These are phyloP conservation scores for Anthoscopus minutus DNA, from an alignment of 2,113 vertebrate species.

Conservation along the genomic window DNA sequence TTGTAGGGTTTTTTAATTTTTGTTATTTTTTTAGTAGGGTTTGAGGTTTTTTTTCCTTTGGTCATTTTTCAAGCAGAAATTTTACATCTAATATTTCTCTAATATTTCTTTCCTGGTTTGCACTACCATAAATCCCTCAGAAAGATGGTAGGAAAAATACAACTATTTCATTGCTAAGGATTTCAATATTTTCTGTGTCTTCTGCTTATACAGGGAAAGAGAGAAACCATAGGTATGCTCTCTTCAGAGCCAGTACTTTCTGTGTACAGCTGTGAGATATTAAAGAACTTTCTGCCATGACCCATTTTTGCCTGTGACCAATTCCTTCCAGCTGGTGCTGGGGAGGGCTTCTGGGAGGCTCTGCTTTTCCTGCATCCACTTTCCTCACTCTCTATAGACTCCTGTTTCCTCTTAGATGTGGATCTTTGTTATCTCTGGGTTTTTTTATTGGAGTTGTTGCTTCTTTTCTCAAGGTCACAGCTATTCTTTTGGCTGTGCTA, in stretches of 20 bases:
- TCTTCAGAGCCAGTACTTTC: not conserved
- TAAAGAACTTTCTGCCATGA: not conserved
- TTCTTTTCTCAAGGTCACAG: not conserved
- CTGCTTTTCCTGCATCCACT: not conserved
- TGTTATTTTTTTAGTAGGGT: not conserved
- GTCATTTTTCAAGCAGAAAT: not conserved
- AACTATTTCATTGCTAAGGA: not conserved
- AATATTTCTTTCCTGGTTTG: not conserved
- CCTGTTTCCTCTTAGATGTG: not conserved
- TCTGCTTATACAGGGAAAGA: not conserved
- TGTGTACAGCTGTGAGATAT: not conserved
- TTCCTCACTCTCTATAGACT: not conserved
- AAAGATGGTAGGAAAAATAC: not conserved
- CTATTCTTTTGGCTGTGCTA: not conserved
- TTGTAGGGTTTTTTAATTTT: not conserved
- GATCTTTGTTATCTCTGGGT: not conserved
- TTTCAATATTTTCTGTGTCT: not conserved
- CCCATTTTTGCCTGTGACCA: not conserved
- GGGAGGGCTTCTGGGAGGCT: not conserved
- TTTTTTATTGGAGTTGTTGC: fast-evolving
- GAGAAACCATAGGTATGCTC: not conserved
- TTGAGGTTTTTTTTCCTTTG: fast-evolving
- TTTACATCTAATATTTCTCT: not conserved
- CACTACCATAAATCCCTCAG: not conserved
- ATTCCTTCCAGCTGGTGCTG: not conserved